Evolutionary conservation across 2,113 vertebrate genomes (phyloP), one percentile per base, ranked within the genome.

Genomic region (Mugil cephalus): DNA sequence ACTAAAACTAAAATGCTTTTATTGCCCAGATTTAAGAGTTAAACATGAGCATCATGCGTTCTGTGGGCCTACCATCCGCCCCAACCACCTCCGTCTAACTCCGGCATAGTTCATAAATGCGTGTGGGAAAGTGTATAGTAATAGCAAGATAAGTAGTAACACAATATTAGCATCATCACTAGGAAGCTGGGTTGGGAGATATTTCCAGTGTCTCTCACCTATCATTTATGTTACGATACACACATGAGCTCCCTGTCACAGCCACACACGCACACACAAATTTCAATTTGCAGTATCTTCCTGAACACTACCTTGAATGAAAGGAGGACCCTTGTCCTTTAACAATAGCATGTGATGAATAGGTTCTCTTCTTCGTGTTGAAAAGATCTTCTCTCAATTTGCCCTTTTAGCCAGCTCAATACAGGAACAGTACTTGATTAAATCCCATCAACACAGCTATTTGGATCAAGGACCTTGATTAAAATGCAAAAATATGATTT

Each of bases 391-490:
- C 60, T 76, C 71, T 80, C 58, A 43, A 80, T 86, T 85, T 85
- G 68, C 62, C 81, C 67, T 78, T 89, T 83, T 75, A 82, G 78
- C 65, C 74, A 72, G 53, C 72, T 87, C 82, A 66, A 62, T 82
- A 64, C 47, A 36, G 79, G n/a, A 88, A 59, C 59, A 67, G 39
- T 40, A 78, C 69, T 86, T 89, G 78, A 91, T 89, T 89, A 85
- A 89, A 89, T 90, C 74, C 52, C 69, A 80, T 85, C 80, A 78
- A 69, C 52, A 62, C 51, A 61, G 59, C 48, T 69, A 84, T 87
- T 76, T 82, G 61, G 62, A 82, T 88, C 80, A 81, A 88, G 74
- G 78, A 82, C 82, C 58, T 69, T 82, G 69, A 86, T 88, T 83
- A 84, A 85, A 91, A 88, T 80, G 74, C 78, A 79, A 58, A 79